phyloP scores from a whole-genome alignment of 2,113 vertebrate species.

The Desmodus rotundus region DNA sequence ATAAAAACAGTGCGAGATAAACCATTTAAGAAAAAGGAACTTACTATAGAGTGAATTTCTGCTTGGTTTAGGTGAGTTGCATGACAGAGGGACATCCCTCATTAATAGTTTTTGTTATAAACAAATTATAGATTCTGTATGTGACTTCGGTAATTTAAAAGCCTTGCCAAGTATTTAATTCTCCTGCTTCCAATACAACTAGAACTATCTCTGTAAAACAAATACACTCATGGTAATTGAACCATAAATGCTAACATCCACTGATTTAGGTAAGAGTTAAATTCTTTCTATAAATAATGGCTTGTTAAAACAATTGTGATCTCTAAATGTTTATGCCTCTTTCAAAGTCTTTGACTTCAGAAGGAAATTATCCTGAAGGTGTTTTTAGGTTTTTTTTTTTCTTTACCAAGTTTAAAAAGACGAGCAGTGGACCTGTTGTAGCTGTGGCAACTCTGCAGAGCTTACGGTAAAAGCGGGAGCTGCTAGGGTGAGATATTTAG shows the following conservation, averaged over 20 bases:
- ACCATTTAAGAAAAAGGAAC: not conserved
- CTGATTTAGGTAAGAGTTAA: not conserved
- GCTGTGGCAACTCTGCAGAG: not conserved
- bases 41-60: not conserved
- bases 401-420: not conserved
- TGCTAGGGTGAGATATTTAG: accelerated
- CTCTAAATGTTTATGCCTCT: not conserved
- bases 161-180: not conserved
- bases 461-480: accelerated
- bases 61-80: not conserved
- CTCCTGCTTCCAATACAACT: not conserved
- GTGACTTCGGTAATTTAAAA: not conserved
- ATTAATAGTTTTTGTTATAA: not conserved
- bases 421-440: accelerated
- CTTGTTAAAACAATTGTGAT: not conserved
- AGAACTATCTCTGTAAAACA: not conserved
- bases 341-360: not conserved
- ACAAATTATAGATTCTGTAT: not conserved
- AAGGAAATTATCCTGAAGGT: not conserved
- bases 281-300: not conserved
- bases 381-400: not conserved
- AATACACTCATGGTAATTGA: not conserved
- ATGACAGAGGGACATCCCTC: not conserved
- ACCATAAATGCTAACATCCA: not conserved
- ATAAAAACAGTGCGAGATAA: not conserved